Base-by-base conservation (phyloP, 2,888 invertebrate species). In the Ophion ellenae region DNA sequence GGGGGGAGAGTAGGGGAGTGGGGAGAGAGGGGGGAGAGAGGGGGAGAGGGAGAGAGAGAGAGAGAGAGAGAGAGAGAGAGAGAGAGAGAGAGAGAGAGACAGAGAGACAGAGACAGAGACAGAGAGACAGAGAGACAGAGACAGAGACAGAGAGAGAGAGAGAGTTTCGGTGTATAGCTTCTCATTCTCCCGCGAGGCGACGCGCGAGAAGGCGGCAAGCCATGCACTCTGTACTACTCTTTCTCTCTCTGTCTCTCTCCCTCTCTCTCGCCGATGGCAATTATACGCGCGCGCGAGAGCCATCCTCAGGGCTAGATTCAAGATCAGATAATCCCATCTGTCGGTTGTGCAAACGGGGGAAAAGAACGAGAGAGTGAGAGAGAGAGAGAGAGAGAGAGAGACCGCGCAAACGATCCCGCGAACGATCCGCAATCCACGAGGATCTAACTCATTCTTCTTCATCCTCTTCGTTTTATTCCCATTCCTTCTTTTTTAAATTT, bases 241-340 rank as follows among this genome's bases (percentile, higher is more conserved):
- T 2, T 32, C 32, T 32, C 32, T 32, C 32, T 32, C 32, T 32
- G 1, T 32, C 32, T 32, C 32, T 32, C 32, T 32, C 32, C 4
- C 32, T 32, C 24, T 85, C 85, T 73, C 87, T 86, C 86, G 85
- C 86, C 90, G 90, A 90, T 91, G 92, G 92, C 92, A 93, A 93
- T 93, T 93, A 93, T 92, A 93, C 92, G 91, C 86, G 88, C 89
- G 90, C 81, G 81, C 75, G 81, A 81, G 81, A 81, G 91, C 90
- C 91, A 91, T 92, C 91, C 90, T 57, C 89, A 86, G 83, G 91
- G 90, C 92, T 92, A 92, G 92, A 93, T 92, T 93, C 91, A 89
- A 91, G 92, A 93, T 91, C 92, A 91, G 93, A 93, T 93, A 93
- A 92, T 92, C 91, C 92, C 92, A 91, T 92, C 92, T 92, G 92